Evolutionary conservation across 2,888 invertebrate species (phyloP).

Genomic region (Cordilura impudica): DNA sequence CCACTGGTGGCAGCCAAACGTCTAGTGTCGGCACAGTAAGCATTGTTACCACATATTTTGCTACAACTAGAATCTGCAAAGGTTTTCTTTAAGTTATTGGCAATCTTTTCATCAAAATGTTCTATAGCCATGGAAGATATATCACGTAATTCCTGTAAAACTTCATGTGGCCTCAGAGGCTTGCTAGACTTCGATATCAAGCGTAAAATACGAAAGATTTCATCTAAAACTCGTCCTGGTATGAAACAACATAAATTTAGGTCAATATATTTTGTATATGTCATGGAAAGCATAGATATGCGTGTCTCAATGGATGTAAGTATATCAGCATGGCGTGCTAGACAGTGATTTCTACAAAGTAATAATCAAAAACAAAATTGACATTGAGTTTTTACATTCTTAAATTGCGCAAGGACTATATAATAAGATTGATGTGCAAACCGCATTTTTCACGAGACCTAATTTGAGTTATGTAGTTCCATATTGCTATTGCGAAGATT

Average conservation of each 20-base stretch:
- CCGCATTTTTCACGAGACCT: too few relatives aligned
- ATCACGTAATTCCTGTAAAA: constrained; percentile 91
- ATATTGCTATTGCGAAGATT: too few relatives aligned
- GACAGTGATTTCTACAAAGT: constrained; percentile 88
- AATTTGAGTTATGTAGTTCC: too few relatives aligned
- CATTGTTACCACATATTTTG: constrained; percentile 37
- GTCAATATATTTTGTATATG: constrained; percentile 91
- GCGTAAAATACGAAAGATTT: constrained; percentile 86
- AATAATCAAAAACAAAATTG: not conserved
- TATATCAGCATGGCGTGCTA: constrained; percentile 93
- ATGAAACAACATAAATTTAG: constrained; percentile 92
- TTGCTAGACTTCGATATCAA: constrained; percentile 83
- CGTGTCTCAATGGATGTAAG: constrained; percentile 93
- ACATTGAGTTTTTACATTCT: not conserved
- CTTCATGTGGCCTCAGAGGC: constrained; percentile 88
- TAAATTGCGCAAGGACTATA: too few relatives aligned
- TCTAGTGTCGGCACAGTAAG: constrained; percentile 62
- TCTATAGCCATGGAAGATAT: constrained; percentile 95
- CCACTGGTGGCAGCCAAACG: constrained; percentile 58
- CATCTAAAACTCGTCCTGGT: constrained; percentile 95
- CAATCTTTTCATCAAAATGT: constrained; percentile 94
- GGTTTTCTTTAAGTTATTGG: constrained; percentile 68
- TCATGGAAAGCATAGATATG: constrained; percentile 94
- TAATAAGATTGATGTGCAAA: too few relatives aligned
- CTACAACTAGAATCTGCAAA: constrained; percentile 34